Base-by-base conservation (phyloP, 2,113 vertebrate species). In the Fregata magnificens region DNA sequence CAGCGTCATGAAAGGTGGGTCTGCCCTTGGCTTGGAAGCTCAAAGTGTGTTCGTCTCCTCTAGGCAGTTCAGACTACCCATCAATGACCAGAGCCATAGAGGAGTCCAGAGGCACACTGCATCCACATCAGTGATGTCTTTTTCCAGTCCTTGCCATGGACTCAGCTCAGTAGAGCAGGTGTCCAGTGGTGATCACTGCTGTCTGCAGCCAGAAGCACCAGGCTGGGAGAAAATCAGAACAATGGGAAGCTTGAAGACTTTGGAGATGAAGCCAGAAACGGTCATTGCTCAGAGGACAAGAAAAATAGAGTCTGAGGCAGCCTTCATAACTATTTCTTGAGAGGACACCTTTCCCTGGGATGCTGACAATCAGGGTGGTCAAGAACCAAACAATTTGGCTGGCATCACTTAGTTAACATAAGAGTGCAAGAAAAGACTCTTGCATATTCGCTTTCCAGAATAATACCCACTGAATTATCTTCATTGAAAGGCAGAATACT, bases 91-190 rank as follows among this genome's bases (percentile, higher is more conserved):
- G 45, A 59, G 50, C 19, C 45, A 29, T 1, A 17, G 47, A 63
- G 26, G 12, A 73, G 22, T 42, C 59, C 36, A 58, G 78, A 13
- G 6, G 13, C 26, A 49, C 16, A 8, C 16, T 26, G 50, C 56
- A 34, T 47, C 36, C 62, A 29, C 25, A 7, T 0, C 1, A 10
- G 18, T 6, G 1, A 4, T 0, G 4, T 9, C 22, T 76, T 70
- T 22, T 53, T 61, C 61, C 66, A 45, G n/a, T 55, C 66, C 24
- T 72, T 58, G 53, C 20, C 0, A 0, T 8, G 52, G 81, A 59
- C 18, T 34, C 12, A 2, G 20, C 36, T 70, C 31, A 36, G 36
- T 2, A 74, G 24, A 58, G 42, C 56, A 10, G 42, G 21, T 26
- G 16, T 34, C 49, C 2, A 0, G 19, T 7, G 40, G 49, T 14